Base-by-base conservation (phyloP, 2,888 invertebrate species). In the Aleiodes leptofemur region DNA sequence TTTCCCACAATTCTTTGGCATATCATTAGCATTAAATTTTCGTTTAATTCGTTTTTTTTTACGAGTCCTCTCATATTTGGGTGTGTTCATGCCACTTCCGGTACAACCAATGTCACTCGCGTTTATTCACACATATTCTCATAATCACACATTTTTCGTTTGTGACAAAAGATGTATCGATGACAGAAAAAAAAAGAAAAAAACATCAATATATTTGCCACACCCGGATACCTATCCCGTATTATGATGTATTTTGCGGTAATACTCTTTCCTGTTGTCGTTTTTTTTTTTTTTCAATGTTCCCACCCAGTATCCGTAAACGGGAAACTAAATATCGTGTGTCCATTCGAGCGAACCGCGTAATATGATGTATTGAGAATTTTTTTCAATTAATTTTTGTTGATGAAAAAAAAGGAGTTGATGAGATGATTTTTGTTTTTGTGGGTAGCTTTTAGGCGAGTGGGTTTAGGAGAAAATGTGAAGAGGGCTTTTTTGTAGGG, bases 261-360 rank as follows among this genome's bases (percentile, higher is more conserved):
- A 83, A 83, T 84, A 74, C 80, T 80, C 84, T 84, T 85, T 87
- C 88, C 86, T 88, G 88, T 86, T 83, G 84, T 83, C 38, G 51
- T 34, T 51, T 23, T 23, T 23, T 2, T 23, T 23, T 23, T 23
- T 23, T 23, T 51, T 68, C 68, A 38, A 69, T 59, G 82, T 85
- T 86, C 85, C 85, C 86, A 86, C 87, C 79, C 86, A 81, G 82
- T 83, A 82, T 86, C 85, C 82, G 83, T 82, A 82, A 78, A 83
- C 84, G 85, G 86, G 87, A 87, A 87, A 84, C 83, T 82, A 82
- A 86, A 86, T 87, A 87, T 88, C 87, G 82, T 83, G 81, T 87
- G 80, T 84, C 85, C 84, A 81, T 81, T 80, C 64, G 43, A 43
- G 14, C 64, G 64, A 48, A 64, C 64, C 79, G 76, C 74, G 16